Evolutionary conservation across 2,888 invertebrate genomes (phyloP).

Genomic region (Monopis laevigella): DNA sequence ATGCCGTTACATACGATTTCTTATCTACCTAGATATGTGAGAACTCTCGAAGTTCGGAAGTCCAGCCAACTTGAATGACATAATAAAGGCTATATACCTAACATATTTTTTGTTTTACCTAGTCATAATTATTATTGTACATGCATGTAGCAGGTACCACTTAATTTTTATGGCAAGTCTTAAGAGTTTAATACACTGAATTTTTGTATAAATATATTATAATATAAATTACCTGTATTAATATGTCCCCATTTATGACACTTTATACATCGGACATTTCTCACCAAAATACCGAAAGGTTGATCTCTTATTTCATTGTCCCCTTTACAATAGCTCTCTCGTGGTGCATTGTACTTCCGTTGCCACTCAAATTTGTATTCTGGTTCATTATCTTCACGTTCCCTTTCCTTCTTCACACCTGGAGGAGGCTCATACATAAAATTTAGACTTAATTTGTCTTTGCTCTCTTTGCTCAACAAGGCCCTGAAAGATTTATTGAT

Average conservation of each 20-base stretch:
- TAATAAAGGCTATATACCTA: no score
- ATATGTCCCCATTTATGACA: conserved; percentile 99
- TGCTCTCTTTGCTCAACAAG: conserved; percentile 96
- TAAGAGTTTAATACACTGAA: no score
- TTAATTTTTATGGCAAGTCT: no score
- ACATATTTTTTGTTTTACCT: no score
- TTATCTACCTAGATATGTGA: no score
- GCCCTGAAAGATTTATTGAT: no score
- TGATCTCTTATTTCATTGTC: conserved; percentile 98
- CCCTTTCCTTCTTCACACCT: conserved; percentile 91
- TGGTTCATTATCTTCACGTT: conserved; percentile 92
- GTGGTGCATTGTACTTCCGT: conserved; percentile 97
- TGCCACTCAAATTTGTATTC: conserved; percentile 99
- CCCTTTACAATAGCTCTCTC: conserved; percentile 98
- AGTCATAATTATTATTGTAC: no score
- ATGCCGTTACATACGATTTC: no score
- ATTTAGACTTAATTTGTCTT: conserved; percentile 96
- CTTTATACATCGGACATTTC: conserved; percentile 98
- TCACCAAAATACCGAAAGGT: conserved; percentile 96
- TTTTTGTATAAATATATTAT: no score
- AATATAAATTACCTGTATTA: conserved; percentile 84
- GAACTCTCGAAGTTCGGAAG: no score
- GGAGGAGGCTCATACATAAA: conserved; percentile 99
- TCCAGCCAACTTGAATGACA: no score
- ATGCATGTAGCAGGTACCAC: no score